Conservation (phyloP, 1,140 invertebrate genomes). For the Papilio polytes region DNA sequence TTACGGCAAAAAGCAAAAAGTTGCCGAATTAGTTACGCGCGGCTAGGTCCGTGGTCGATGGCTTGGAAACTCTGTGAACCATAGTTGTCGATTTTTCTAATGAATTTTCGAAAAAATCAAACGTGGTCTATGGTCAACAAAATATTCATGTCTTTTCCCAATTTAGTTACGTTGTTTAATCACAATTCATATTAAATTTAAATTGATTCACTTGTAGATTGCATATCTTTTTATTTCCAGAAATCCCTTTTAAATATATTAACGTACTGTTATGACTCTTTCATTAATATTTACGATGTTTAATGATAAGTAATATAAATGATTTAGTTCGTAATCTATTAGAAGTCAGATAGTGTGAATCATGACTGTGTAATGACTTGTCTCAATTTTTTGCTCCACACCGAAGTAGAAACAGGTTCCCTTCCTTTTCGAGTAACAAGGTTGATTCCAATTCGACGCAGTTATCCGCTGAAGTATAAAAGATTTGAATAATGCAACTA, state of each 20-base stretch:
- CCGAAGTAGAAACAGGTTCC: slow-evolving; percentile 33
- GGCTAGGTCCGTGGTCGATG: background rate
- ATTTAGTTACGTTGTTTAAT: background rate
- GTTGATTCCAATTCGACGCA: slow-evolving; percentile 30
- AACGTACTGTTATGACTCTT: background rate
- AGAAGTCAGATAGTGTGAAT: slow-evolving; percentile 15
- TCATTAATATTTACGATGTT: background rate
- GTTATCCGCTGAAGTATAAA: background rate
- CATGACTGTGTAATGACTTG: slow-evolving; percentile 35
- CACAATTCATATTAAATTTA: background rate
- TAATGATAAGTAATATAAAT: background rate
- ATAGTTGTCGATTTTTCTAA: background rate
- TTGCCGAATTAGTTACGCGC: background rate
- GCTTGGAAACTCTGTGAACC: background rate
- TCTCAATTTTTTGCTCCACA: slow-evolving; percentile 28
- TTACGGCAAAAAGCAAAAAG: background rate
- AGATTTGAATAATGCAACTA: background rate
- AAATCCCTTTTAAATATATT: background rate
- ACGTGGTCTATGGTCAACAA: background rate
- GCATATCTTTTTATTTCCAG: slow-evolving; percentile 3
- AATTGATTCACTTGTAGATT: background rate
- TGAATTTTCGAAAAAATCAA: background rate
- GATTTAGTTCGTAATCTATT: background rate
- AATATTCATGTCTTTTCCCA: background rate
- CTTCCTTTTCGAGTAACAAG: slow-evolving; percentile 32